These are phyloP conservation scores for Tyrannus savana DNA, from an alignment of 2,113 vertebrate species.

Conservation along the genomic window DNA sequence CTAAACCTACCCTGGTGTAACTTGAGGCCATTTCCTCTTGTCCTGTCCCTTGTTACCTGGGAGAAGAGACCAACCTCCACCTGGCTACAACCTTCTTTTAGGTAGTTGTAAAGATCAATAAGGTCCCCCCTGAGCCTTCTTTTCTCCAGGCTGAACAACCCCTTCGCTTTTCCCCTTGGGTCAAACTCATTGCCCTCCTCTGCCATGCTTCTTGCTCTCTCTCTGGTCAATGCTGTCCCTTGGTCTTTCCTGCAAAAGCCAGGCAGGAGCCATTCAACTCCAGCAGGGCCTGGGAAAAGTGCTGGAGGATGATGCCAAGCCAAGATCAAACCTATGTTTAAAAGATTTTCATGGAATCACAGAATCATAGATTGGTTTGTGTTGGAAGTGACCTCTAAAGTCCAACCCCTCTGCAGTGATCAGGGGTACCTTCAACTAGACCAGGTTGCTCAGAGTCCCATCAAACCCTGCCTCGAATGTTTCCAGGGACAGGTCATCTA, in stretches of 20 bases:
- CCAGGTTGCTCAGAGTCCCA: neutral
- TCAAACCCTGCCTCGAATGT: neutral
- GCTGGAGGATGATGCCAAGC: neutral
- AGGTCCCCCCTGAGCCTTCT: neutral
- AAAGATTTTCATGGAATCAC: neutral
- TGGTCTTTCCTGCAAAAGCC: neutral
- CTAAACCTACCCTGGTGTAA: neutral
- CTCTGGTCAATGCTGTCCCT: rapidly evolving
- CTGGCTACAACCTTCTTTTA: neutral
- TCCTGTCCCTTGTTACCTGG: neutral
- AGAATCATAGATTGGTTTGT: neutral
- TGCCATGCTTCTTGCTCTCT: neutral
- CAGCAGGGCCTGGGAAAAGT: neutral
- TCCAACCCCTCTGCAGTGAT: neutral
- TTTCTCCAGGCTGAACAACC: neutral
- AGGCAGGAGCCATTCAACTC: neutral
- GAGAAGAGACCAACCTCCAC: rapidly evolving
- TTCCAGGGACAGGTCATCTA: neutral
- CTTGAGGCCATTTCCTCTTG: neutral
- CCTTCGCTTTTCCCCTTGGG: neutral
- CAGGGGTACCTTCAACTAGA: neutral
- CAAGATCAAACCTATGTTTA: rapidly evolving
- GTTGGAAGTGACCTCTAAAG: neutral
- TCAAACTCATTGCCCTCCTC: neutral
- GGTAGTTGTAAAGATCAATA: too few relatives aligned